Conservation (phyloP, 1,140 invertebrate genomes). For the Drosophila ohnishii region DNA sequence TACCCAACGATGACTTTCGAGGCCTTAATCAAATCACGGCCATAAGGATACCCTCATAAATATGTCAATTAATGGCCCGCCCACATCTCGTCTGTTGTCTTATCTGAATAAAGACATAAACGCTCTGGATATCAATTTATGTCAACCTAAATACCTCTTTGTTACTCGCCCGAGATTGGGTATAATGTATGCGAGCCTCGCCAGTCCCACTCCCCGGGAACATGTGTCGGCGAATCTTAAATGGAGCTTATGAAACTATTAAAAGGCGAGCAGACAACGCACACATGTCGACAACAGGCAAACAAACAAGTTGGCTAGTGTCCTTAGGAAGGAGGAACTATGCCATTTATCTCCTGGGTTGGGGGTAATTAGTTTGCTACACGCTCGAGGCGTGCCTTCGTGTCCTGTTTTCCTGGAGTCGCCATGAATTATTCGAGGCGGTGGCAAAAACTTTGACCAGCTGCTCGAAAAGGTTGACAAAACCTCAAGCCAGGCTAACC, state of each 20-base stretch:
- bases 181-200: slow-evolving; percentile 61
- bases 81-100: slow-evolving; percentile 31
- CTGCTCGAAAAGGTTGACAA: slow-evolving; percentile 53
- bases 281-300: slow-evolving; percentile 57
- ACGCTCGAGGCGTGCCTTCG: slow-evolving; percentile 65
- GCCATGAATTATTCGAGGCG: slow-evolving; percentile 73
- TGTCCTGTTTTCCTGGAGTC: slow-evolving; percentile 14
- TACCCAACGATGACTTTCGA: slow-evolving; percentile 14
- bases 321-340: neutral
- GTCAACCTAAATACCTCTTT: slow-evolving; percentile 71
- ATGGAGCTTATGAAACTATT: slow-evolving; percentile 83
- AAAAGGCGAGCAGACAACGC: slow-evolving; percentile 67
- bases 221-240: slow-evolving; percentile 83
- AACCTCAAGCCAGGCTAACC: slow-evolving; percentile 54
- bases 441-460: slow-evolving; percentile 73
- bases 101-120: slow-evolving; percentile 80
- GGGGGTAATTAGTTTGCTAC: slow-evolving; percentile 80
- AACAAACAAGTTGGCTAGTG: slow-evolving; percentile 54
- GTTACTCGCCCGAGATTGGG: slow-evolving; percentile 42
- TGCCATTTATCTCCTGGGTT: slow-evolving; percentile 14
- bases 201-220: slow-evolving; percentile 34
- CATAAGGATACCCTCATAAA: slow-evolving; percentile 74
- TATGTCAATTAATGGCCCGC: slow-evolving; percentile 77
- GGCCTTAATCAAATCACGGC: slow-evolving; percentile 73
- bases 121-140: slow-evolving; percentile 80